phyloP scores from a whole-genome alignment of 2,888 invertebrate species.

The Nomada hirtipes region DNA sequence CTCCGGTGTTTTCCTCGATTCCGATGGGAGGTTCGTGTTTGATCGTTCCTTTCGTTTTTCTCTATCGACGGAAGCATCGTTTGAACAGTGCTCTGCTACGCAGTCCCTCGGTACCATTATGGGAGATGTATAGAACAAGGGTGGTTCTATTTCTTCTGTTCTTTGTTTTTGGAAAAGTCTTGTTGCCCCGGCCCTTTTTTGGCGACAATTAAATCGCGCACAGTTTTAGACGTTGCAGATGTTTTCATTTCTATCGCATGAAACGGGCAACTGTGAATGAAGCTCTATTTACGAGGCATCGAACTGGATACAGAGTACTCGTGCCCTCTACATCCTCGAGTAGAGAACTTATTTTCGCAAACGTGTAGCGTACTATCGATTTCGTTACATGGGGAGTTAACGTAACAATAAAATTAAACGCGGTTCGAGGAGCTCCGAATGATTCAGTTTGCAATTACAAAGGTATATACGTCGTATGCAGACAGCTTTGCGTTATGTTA shows the following conservation, averaged over 20 bases:
- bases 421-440: neutral
- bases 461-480: neutral
- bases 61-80: neutral
- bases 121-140: neutral
- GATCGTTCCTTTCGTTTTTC: neutral
- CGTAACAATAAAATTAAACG: neutral
- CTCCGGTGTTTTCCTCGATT: constrained; percentile 20
- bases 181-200: too few species aligned
- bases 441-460: constrained; percentile 1
- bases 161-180: neutral
- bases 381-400: neutral
- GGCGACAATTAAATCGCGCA: too few species aligned
- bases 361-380: constrained; percentile 2
- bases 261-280: too few species aligned
- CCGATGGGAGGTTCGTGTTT: constrained; percentile 12
- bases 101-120: neutral
- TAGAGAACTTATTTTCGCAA: constrained; percentile 7
- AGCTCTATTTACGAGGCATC: neutral
- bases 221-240: too few species aligned
- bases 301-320: constrained; percentile 57
- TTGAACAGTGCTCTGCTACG: neutral
- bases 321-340: constrained; percentile 43
- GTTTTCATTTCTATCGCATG: too few species aligned
- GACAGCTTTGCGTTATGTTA: neutral
- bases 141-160: neutral